These are phyloP conservation scores for Empidonax alnorum DNA, from an alignment of 2,113 vertebrate species.

Conservation along the genomic window DNA sequence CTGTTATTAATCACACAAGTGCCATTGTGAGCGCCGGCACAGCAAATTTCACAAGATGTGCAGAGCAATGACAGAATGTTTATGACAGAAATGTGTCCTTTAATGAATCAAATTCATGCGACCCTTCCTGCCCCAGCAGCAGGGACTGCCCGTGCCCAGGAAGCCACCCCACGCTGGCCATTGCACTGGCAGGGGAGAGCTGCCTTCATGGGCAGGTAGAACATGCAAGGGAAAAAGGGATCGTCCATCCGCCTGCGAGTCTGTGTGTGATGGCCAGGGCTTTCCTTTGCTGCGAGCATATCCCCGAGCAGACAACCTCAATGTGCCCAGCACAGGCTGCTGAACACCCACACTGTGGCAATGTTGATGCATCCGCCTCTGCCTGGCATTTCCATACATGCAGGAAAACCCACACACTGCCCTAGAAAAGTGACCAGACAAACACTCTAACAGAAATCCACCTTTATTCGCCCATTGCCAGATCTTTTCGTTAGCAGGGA, in stretches of 20 bases:
- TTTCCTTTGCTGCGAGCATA: fast-evolving
- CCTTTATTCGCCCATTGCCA: neutral
- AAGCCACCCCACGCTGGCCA: fast-evolving
- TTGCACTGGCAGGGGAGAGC: neutral
- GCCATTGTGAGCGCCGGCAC: neutral
- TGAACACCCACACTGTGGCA: neutral
- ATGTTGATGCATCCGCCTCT: neutral
- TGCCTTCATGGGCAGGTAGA: neutral
- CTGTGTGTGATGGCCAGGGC: fast-evolving
- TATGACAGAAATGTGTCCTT: neutral
- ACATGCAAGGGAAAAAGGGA: neutral
- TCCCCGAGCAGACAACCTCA: neutral
- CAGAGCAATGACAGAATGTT: neutral
- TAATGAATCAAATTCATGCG: neutral
- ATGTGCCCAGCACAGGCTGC: neutral
- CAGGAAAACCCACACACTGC: neutral
- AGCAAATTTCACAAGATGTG: neutral
- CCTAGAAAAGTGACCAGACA: neutral
- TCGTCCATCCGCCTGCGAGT: fast-evolving
- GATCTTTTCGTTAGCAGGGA: neutral
- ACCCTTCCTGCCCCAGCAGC: neutral
- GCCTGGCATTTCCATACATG: neutral
- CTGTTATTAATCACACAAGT: neutral
- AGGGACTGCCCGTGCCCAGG: fast-evolving
- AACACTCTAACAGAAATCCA: fast-evolving